phyloP scores from a whole-genome alignment of 2,113 vertebrate genomes.

The Gnathonemus echidnorhynchus region DNA sequence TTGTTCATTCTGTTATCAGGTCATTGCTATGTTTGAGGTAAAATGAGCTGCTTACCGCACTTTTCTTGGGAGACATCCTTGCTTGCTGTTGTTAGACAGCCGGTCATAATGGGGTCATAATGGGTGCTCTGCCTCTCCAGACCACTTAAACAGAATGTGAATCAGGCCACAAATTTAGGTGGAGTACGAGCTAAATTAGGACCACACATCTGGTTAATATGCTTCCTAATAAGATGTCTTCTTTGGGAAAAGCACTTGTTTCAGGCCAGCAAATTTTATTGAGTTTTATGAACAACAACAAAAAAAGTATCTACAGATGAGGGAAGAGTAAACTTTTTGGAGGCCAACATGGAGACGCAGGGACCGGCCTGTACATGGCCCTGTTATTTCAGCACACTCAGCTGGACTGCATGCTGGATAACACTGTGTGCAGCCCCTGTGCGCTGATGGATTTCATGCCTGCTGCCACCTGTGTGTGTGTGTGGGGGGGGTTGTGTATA shows the following conservation, averaged over 20 bases:
- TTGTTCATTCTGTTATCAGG: background rate
- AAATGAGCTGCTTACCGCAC: background rate
- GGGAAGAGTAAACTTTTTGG: background rate
- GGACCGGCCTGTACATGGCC: background rate
- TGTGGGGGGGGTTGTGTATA: background rate
- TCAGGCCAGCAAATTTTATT: background rate
- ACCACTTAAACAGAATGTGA: slow-evolving; percentile 15
- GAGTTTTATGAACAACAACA: slow-evolving; percentile 2
- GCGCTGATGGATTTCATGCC: background rate
- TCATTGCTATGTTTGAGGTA: background rate
- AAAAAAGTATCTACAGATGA: background rate
- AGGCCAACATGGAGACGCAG: background rate
- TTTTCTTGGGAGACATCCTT: background rate
- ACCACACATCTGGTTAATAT: slow-evolving; percentile 21
- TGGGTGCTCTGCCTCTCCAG: background rate
- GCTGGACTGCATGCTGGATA: background rate
- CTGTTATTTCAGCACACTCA: background rate
- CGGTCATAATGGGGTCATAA: slow-evolving; percentile 8
- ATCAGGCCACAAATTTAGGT: background rate
- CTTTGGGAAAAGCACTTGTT: background rate
- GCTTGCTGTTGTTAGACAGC: background rate
- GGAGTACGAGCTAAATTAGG: slow-evolving; percentile 9
- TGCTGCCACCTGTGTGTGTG: background rate
- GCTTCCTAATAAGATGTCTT: background rate
- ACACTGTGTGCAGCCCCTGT: background rate